Conservation (phyloP, 2,888 invertebrate species). For the Saturnia pavonia region DNA sequence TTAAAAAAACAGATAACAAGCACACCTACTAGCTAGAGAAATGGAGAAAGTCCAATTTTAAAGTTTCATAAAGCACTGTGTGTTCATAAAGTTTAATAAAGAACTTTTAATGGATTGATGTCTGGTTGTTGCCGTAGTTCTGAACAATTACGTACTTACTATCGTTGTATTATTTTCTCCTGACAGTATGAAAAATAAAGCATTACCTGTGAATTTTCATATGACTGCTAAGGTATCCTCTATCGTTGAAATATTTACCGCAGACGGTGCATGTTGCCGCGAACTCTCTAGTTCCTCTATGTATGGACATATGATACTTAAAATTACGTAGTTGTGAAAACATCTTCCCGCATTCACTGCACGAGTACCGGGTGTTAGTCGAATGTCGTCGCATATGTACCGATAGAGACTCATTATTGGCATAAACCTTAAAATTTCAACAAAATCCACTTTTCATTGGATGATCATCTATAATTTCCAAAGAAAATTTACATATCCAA, state of each 20-base stretch:
- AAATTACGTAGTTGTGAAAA: conserved; percentile 92
- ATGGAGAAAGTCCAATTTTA: not conserved
- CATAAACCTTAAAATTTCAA: conserved; percentile 50
- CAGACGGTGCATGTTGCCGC: conserved; percentile 85
- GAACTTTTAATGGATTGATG: not conserved
- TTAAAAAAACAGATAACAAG: not conserved
- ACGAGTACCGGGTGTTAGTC: conserved; percentile 80
- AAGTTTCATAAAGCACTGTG: not conserved
- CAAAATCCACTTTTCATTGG: conserved; percentile 21
- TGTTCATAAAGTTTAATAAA: not conserved
- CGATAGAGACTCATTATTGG: conserved; percentile 43
- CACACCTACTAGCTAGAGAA: not conserved
- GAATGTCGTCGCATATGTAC: conserved; percentile 52
- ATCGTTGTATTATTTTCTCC: not conserved
- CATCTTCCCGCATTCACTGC: conserved; percentile 89
- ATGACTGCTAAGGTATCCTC: conserved; percentile 91
- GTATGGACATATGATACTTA: conserved; percentile 91
- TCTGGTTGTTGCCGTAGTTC: not conserved
- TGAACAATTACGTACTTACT: not conserved
- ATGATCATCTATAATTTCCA: not conserved
- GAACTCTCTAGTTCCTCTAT: conserved; percentile 91
- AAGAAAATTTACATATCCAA: not conserved
- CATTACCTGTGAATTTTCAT: conserved; percentile 90
- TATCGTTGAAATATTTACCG: conserved; percentile 92
- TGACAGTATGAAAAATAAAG: not conserved